These are phyloP conservation scores for Microchrysa polita DNA, from an alignment of 2,888 invertebrate genomes.

Conservation along the genomic window DNA sequence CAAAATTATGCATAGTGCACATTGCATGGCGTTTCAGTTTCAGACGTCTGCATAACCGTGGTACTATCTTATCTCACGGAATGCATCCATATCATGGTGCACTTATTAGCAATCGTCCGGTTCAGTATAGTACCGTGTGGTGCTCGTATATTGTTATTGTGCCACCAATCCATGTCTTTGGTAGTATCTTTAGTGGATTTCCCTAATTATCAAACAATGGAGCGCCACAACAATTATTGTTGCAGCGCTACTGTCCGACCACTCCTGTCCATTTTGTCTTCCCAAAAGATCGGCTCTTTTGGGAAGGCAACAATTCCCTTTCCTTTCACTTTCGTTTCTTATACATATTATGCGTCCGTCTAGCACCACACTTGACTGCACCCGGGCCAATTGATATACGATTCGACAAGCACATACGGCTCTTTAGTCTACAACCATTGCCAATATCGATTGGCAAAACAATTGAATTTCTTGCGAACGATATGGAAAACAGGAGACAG, in stretches of 20 bases:
- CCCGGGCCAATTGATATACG: no score
- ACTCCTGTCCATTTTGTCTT: background rate
- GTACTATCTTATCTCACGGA: background rate
- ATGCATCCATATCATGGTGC: background rate
- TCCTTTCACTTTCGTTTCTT: constrained; percentile 35
- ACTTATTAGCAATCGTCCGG: constrained; percentile 26
- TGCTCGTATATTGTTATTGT: background rate
- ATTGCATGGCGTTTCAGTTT: background rate
- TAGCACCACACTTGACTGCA: background rate
- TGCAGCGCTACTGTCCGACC: background rate
- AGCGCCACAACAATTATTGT: constrained; percentile 5
- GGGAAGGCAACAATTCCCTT: no score
- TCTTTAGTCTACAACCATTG: no score
- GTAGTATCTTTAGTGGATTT: constrained; percentile 11
- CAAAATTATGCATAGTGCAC: constrained; percentile 22
- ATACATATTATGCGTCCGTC: background rate
- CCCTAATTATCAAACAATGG: constrained; percentile 42
- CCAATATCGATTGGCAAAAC: no score
- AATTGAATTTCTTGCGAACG: background rate
- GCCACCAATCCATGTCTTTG: constrained; percentile 11
- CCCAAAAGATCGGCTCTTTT: no score
- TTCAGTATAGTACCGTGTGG: background rate
- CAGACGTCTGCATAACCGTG: background rate
- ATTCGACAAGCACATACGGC: no score
- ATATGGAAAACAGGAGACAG: constrained; percentile 26